phyloP scores from a whole-genome alignment of 1,140 invertebrate genomes.

The Patella vulgata region DNA sequence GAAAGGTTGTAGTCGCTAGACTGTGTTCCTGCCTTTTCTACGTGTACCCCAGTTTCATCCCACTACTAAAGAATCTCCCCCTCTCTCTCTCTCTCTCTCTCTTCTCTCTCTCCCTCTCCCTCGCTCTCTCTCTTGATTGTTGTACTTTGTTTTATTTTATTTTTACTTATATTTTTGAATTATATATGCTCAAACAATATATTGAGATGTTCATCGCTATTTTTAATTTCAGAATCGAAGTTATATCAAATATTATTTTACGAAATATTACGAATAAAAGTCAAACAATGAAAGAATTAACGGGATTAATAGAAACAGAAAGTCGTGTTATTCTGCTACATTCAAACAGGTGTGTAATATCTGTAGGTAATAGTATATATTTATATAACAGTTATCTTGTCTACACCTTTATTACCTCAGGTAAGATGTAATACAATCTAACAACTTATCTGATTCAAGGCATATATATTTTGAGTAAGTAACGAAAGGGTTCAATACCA shows the following conservation, averaged over 20 bases:
- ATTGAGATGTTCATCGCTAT: no score
- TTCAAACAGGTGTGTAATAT: conserved; percentile 71
- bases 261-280: conserved; percentile 62
- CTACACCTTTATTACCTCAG: no score
- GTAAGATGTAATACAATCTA: no score
- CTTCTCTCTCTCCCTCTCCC: conserved; percentile 2
- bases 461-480: no score
- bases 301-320: conserved; percentile 86
- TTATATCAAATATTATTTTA: conserved; percentile 84
- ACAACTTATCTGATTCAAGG: no score
- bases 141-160: not conserved
- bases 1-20: no score
- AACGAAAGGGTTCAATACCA: no score
- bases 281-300: conserved; percentile 71
- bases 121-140: conserved; percentile 8
- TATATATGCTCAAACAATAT: not conserved
- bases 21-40: not conserved
- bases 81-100: conserved; percentile 6
- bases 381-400: no score
- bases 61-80: not conserved
- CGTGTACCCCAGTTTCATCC: not conserved
- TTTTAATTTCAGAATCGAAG: conserved; percentile 74
- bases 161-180: not conserved
- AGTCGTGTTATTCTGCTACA: conserved; percentile 94
- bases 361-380: no score